Conservation (phyloP, 2,113 vertebrate genomes). For the Gasterosteus aculeatus region DNA sequence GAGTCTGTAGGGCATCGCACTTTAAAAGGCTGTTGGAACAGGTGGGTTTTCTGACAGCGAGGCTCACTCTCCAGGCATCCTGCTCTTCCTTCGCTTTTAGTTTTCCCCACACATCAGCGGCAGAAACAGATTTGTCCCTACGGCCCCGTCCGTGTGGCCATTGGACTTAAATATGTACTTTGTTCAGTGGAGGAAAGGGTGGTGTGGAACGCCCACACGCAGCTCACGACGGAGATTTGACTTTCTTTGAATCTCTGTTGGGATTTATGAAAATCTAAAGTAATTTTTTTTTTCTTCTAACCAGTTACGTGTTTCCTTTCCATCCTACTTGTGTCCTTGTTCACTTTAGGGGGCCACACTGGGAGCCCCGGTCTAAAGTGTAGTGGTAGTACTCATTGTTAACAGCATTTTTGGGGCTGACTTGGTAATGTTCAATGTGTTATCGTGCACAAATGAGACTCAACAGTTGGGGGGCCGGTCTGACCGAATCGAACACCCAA, state of each 20-base stretch:
- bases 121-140: slow-evolving; percentile 50
- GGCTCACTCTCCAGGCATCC: slow-evolving; percentile 41
- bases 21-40: slow-evolving; percentile 66
- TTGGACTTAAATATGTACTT: slow-evolving; percentile 45
- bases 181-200: slow-evolving; percentile 34
- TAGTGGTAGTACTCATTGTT: not conserved
- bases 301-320: not conserved
- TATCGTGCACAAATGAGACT: slow-evolving; percentile 19
- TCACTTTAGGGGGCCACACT: not conserved
- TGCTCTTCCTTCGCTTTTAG: slow-evolving; percentile 26
- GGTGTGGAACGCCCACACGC: slow-evolving; percentile 5
- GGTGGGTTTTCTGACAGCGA: slow-evolving; percentile 57
- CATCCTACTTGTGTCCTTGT: not conserved
- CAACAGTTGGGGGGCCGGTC: slow-evolving; percentile 20
- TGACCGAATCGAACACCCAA: slow-evolving; percentile 34
- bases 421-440: slow-evolving; percentile 8
- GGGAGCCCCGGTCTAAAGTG: not conserved
- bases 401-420: not conserved
- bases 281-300: not conserved
- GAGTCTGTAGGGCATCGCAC: slow-evolving; percentile 44
- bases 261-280: not conserved
- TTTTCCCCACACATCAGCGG: slow-evolving; percentile 33
- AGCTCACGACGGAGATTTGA: not conserved
- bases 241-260: not conserved
- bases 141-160: slow-evolving; percentile 23